phyloP scores from a whole-genome alignment of 2,113 vertebrate genomes.

The Neolamprologus fasciatus region DNA sequence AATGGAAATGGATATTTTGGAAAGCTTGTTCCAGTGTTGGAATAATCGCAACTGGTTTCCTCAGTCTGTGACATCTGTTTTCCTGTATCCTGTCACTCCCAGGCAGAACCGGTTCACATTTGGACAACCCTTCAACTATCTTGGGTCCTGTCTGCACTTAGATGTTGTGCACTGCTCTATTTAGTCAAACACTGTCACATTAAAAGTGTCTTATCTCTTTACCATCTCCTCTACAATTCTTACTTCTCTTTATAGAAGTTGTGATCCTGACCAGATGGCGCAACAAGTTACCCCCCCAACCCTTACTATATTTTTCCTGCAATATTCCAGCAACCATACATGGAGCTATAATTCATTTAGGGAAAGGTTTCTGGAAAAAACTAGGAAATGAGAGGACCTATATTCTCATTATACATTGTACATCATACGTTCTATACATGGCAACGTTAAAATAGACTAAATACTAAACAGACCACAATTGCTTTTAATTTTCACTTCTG shows the following conservation, averaged over 20 bases:
- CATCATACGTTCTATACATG: not conserved
- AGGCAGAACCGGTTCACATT: conserved; percentile 8
- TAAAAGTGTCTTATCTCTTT: not conserved
- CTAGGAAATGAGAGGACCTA: conserved; percentile 22
- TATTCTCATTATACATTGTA: not conserved
- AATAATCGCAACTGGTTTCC: conserved; percentile 39
- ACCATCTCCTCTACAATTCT: not conserved
- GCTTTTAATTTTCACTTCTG: not conserved
- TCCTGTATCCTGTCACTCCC: conserved; percentile 59
- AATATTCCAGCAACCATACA: not conserved
- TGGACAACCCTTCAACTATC: not conserved
- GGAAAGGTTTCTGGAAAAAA: not conserved
- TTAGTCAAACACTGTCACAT: not conserved
- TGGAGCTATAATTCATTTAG: not conserved
- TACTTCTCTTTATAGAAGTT: not conserved
- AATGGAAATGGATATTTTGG: not conserved
- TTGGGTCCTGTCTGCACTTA: not conserved
- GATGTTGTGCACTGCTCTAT: not conserved
- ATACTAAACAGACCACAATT: not conserved
- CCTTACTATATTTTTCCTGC: not conserved
- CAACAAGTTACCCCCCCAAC: not conserved
- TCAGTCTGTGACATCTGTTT: conserved; percentile 31
- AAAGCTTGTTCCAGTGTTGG: not conserved
- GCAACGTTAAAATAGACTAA: not conserved
- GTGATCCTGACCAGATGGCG: not conserved